Evolutionary conservation across 23 tunicate genomes (phyloP), one percentile per base, ranked within the genome.

Genomic region (Diplosoma virens): DNA sequence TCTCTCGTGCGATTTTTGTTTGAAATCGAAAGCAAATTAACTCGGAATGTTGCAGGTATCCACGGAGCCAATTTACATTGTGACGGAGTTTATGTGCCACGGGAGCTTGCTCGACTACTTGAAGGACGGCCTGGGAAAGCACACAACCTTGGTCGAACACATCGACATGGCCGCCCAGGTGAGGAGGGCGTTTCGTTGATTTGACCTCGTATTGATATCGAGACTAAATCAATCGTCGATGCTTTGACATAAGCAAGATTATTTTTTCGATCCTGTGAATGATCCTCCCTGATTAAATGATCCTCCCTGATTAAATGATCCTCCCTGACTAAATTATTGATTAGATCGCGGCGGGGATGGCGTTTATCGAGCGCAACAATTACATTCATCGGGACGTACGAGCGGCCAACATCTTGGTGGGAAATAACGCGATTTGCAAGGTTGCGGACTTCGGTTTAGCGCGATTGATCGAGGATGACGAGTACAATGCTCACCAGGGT

Each of bases 11-110:
- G n/a, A n/a, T n/a, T n/a, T n/a, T n/a, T n/a, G n/a, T n/a, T n/a
- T n/a, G n/a, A n/a, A n/a, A n/a, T n/a, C n/a, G n/a, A n/a, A n/a
- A n/a, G n/a, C n/a, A n/a, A n/a, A n/a, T n/a, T n/a, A n/a, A n/a
- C n/a, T n/a, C n/a, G n/a, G n/a, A n/a, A n/a, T n/a, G 17, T 61
- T 68, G n/a, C 75, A 80, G 78, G 80, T 78, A 14, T 86, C 93
- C 7, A 30, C 81, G 1, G 93, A 86, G 20, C 97, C 97, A 17
- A 80, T 91, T 33, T 85, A 71, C 75, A 91, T 91, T 35, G 86
- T 91, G 0, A 91, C 97, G 0, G 97, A 91, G 47, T 84, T 71
- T 37, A 91, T 91, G 97, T 66, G 79, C 41, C 53, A 85, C 54
- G 97, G 97, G 3, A 79, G 82, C 58, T 46, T 91, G 37, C 83